These are phyloP conservation scores for Crypturellus undulatus DNA, from an alignment of 2,113 vertebrate genomes.

Conservation along the genomic window DNA sequence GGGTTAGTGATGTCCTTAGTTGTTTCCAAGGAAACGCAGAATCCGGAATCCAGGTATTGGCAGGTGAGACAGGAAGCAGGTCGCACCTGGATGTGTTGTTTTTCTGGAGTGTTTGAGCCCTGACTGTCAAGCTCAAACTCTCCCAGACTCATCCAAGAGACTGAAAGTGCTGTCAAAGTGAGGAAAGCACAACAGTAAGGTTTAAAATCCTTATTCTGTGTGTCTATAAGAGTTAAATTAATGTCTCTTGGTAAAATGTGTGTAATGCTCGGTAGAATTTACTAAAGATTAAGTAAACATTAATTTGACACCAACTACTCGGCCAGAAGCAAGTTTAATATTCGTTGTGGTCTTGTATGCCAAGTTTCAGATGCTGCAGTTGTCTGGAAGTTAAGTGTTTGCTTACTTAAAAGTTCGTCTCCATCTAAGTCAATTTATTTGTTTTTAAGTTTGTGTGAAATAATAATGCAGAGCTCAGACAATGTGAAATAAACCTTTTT, in stretches of 20 bases:
- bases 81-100: not conserved
- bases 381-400: not conserved
- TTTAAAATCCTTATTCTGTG: not conserved
- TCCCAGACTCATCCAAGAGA: rapidly evolving
- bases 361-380: not conserved
- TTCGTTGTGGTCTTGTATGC: rapidly evolving
- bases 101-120: not conserved
- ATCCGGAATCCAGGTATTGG: not conserved
- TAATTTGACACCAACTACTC: not conserved
- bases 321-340: not conserved
- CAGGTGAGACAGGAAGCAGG: not conserved
- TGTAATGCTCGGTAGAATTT: not conserved
- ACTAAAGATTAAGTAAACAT: not conserved
- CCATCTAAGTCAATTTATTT: not conserved
- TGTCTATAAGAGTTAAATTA: not conserved
- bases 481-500: not conserved
- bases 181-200: not conserved
- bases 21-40: not conserved
- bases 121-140: rapidly evolving
- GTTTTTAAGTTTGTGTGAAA: not conserved
- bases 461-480: not conserved
- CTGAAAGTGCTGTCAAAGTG: not conserved
- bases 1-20: not conserved
- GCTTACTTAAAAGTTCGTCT: not conserved
- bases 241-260: not conserved